Evolutionary conservation across 2,113 vertebrate genomes (phyloP), one percentile per base, ranked within the genome.

Genomic region (Malurus elegans): DNA sequence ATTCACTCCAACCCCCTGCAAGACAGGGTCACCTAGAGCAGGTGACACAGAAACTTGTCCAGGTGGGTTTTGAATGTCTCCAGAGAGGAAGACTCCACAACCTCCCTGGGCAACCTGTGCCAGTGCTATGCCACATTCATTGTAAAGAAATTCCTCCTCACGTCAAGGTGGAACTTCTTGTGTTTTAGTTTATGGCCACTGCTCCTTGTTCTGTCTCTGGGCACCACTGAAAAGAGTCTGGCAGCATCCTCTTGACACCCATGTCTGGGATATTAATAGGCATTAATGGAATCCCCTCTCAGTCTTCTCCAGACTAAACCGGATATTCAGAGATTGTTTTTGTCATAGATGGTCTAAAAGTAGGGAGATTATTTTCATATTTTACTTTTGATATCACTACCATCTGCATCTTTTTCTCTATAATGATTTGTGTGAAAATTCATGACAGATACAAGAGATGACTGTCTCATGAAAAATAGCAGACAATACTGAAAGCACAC

Each of bases 111-210:
- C 23, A 74, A 24, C 23, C n/a, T 53, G 38, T 51, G 24, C 38
- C 45, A 88, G 3, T 21, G 76, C 23, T 66, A 28, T 67, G 69
- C 28, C 38, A 74, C 19, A 19, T 16, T 47, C 38, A 60, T 3
- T 40, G 16, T 25, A 20, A 74, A 66, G 28, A 66, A 48, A 6
- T 25, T 74, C 45, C 25, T 53, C 24, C 32, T 29, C 45, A 67
- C 1, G 1, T 0, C 45, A 32, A 58, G 10, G 28, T 38, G 38
- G 7, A 89, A 60, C 8, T 47, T 60, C 45, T 8, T n/a, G 45
- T 26, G n/a, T 15, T 53, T 60, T 20, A 60, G 18, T 45, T 66
- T 40, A 53, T 18, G 28, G 45, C 16, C 28, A 20, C 2, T 60
- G 53, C 9, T 74, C n/a, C 24, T 12, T 18, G 9, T 20, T 19